Evolutionary conservation across 2,888 invertebrate genomes (phyloP), one percentile per base, ranked within the genome.

Genomic region (Conchocele bisecta): DNA sequence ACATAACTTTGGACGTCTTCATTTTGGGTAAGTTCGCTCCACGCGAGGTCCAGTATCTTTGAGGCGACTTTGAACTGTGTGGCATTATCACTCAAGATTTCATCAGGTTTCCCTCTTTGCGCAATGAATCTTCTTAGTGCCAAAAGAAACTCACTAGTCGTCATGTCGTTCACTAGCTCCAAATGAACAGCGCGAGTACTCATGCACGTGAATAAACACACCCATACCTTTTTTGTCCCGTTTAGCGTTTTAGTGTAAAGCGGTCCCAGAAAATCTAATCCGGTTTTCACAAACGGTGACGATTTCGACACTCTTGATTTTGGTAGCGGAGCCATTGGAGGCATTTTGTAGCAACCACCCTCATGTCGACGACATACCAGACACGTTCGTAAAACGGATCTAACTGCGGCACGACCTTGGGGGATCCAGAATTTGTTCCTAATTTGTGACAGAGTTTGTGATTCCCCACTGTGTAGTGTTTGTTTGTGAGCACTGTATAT

Each of bases 401-500:
- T 56, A 0, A 72, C 67, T 17, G 46, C 35, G 24, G 61, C 63
- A 5, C 63, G 58, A n/a, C 67, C 72, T 13, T 31, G 33, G 9
- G 72, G 63, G 35, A 72, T 58, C 72, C 67, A 61, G 28, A 46
- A 57, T 33, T 44, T 35, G 11, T 35, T 31, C 29, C 64, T 35
- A 7, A 65, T 17, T n/a, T 28, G 31, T n/a, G 46, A 31, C 20
- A 70, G 44, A 59, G 70, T 67, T 41, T 70, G 66, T 35, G 66
- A 61, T 24, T 63, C 56, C 29, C 61, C 75, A 29, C 61, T 63
- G 41, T 70, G 67, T 33, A 46, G 35, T 15, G 46, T 31, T 29
- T 70, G 20, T 56, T 59, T 63, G 44, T 75, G 70, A 24, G 26
- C 26, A 29, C 44, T 75, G 39, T 75, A 63, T 26, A 75, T 44